Base-by-base conservation (phyloP, 2,113 vertebrate species). In the Phalacrocorax brasilianus region DNA sequence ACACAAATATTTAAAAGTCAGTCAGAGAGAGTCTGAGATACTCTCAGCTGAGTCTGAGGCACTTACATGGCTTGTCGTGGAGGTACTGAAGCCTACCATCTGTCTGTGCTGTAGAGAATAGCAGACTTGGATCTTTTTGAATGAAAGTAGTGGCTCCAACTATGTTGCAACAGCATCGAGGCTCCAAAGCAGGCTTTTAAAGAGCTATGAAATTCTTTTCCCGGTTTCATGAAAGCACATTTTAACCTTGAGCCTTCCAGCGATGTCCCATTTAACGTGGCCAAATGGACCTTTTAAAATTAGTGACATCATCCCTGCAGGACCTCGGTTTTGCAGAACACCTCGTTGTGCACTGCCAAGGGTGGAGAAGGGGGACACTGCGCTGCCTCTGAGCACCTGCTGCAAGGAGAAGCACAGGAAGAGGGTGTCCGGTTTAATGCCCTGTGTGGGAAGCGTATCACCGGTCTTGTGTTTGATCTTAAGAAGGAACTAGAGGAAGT, bases 81-180 rank as follows among this genome's bases (percentile, higher is more conserved):
- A 86, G 44, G 45, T 83, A 44, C 17, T 61, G 85, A 85, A 87
- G 52, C 59, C 67, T 65, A 33, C 52, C 61, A 22, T 86, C 61
- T 90, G 55, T 65, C 71, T 67, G 11, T 89, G 76, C 79, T 81
- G 44, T 87, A 52, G 40, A 56, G 68, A 93, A 59, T 5, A 75
- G 80, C 40, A 26, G 35, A 68, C 76, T 92, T 93, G 79, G 63
- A 88, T 53, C 45, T 70, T 73, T 68, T 38, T 96, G 74, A 97
- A 93, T 68, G 74, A 92, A 97, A 56, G 62, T 28, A 32, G 53
- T 71, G 66, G 28, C 38, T 95, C 65, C 93, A 95, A 42, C 49
- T 55, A 56, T 93, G 42, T 32, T 65, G 50, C 75, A 84, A 50
- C 49, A 66, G 9, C 6, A 3, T 88, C 79, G 76, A 5, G 28